Percentiles rank a stretch among this genome's conserved stretches.
Conservation (phyloP, 2,113 vertebrate genomes). For the Prolemur simus region DNA sequence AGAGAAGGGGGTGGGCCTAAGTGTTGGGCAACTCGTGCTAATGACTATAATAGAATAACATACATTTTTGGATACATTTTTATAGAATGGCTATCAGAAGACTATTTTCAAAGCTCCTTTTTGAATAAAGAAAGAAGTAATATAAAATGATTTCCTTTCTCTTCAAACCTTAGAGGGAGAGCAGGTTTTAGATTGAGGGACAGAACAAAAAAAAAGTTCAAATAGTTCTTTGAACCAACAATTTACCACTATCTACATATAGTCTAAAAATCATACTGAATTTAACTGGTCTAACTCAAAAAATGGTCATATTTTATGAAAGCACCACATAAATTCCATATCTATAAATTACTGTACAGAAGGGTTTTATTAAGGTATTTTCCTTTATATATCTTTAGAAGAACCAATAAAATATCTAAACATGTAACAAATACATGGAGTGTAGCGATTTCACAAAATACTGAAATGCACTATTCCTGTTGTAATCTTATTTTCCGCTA, state of each 20-base stretch:
- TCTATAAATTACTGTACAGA: neutral
- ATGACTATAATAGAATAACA: neutral
- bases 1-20: neutral
- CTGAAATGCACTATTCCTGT: neutral
- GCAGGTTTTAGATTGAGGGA: neutral
- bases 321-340: neutral
- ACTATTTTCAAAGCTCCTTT: constrained; percentile 28
- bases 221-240: neutral
- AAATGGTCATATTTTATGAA: neutral
- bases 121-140: neutral
- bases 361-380: constrained; percentile 10
- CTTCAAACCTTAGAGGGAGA: neutral
- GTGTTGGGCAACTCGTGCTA: neutral
- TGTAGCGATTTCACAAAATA: constrained; percentile 17
- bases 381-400: neutral
- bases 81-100: neutral
- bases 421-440: neutral
- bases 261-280: constrained; percentile 13
- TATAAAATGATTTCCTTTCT: neutral
- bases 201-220: neutral
- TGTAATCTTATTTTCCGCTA: neutral
- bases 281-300: neutral
- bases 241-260: neutral
- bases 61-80: neutral
- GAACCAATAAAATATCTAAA: neutral